These are phyloP conservation scores for Fukomys damarensis DNA, from an alignment of 2,113 vertebrate genomes.

Conservation along the genomic window DNA sequence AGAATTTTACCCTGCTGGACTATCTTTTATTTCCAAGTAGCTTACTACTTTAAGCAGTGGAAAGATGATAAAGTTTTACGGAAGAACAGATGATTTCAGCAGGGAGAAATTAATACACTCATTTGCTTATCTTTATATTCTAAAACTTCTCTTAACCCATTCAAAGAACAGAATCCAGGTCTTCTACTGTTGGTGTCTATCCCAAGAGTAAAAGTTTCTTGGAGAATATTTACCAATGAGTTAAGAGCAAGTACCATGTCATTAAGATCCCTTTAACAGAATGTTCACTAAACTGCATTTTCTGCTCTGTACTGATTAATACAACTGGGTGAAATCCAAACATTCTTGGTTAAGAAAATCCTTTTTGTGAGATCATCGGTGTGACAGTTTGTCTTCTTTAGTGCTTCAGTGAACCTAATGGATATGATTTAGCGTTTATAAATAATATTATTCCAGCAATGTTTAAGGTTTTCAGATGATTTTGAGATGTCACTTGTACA, in stretches of 20 bases:
- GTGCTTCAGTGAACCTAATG: slow-evolving; percentile 61
- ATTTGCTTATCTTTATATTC: slow-evolving; percentile 71
- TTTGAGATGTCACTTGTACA: slow-evolving; percentile 67
- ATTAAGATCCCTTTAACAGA: slow-evolving; percentile 71
- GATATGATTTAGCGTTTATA: slow-evolving; percentile 68
- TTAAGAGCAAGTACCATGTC: slow-evolving; percentile 78
- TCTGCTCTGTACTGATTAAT: slow-evolving; percentile 81
- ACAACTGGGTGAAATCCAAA: slow-evolving; percentile 68
- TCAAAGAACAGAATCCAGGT: slow-evolving; percentile 75
- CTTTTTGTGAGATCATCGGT: slow-evolving; percentile 77
- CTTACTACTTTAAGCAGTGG: slow-evolving; percentile 53
- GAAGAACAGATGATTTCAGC: slow-evolving; percentile 65
- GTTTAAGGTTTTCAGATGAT: slow-evolving; percentile 64
- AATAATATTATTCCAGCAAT: slow-evolving; percentile 67
- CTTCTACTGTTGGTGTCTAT: slow-evolving; percentile 73
- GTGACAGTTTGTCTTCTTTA: slow-evolving; percentile 74
- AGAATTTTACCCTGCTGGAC: slow-evolving; percentile 65
- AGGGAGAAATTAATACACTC: slow-evolving; percentile 10
- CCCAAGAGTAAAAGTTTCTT: slow-evolving; percentile 77
- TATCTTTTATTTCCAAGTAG: slow-evolving; percentile 68
- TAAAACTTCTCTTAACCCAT: slow-evolving; percentile 77
- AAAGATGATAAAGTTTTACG: slow-evolving; percentile 61
- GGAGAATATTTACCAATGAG: slow-evolving; percentile 74
- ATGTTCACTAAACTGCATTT: slow-evolving; percentile 68
- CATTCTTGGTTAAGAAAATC: slow-evolving; percentile 73